Conservation (phyloP, 2,797 vertebrate genomes). For the Coccyzus lansbergi region DNA sequence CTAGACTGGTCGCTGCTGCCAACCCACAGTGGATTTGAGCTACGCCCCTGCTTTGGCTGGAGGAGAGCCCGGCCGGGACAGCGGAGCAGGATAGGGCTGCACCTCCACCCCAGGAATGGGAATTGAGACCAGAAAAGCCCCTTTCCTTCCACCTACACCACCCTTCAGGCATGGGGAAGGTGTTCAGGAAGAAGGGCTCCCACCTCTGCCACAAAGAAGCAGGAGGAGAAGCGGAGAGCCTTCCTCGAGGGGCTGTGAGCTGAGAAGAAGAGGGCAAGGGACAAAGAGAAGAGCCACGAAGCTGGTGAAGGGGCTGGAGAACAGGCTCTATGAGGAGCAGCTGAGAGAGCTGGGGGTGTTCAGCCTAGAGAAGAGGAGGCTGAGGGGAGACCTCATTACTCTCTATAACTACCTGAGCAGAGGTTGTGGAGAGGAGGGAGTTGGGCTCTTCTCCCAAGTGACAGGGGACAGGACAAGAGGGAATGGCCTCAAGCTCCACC, state of each 20-base stretch:
- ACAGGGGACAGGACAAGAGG: no score
- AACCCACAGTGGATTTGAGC: slow-evolving; percentile 34
- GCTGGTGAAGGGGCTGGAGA: no score
- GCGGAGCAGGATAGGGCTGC: not conserved
- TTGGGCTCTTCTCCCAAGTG: no score
- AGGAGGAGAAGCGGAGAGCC: not conserved
- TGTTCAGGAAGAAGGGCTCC: accelerated
- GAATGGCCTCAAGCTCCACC: no score
- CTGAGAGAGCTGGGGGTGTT: no score
- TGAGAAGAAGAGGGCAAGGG: accelerated
- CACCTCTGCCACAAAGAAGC: not conserved
- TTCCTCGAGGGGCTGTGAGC: not conserved
- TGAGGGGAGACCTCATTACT: no score
- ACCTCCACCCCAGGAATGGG: not conserved
- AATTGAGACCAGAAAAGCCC: not conserved
- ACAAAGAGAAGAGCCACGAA: no score
- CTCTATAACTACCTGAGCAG: no score
- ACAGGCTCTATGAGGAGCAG: no score
- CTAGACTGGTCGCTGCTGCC: slow-evolving; percentile 20
- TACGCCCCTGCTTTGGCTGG: slow-evolving; percentile 56
- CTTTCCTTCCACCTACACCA: not conserved
- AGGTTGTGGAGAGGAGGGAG: no score
- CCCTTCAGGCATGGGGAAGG: not conserved
- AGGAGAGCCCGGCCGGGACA: not conserved
- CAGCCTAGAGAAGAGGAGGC: no score